phyloP scores from a whole-genome alignment of 2,888 invertebrate species.

The Brenthis ino region DNA sequence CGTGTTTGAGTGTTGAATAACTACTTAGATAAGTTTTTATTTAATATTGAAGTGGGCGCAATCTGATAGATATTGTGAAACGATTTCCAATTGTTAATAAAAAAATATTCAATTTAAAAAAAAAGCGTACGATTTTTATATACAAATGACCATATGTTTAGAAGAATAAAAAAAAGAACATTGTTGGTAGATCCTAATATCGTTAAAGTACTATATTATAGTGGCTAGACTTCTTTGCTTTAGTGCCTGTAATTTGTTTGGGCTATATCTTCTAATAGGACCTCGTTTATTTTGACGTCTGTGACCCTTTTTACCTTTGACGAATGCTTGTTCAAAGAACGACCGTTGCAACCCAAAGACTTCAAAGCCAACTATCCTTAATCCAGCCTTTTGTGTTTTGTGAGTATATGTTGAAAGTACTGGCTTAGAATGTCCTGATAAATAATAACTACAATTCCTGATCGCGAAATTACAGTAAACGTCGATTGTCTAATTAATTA shows the following conservation, averaged over 20 bases:
- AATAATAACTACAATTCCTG: background rate
- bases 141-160: too few relatives aligned
- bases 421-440: slow-evolving; percentile 13
- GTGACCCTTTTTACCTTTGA: slow-evolving; percentile 72
- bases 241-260: slow-evolving; percentile 35
- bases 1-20: too few relatives aligned
- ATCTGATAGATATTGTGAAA: too few relatives aligned
- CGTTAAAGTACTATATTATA: too few relatives aligned
- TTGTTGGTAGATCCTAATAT: too few relatives aligned
- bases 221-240: slow-evolving; percentile 14
- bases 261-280: slow-evolving; percentile 62
- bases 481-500: too few relatives aligned
- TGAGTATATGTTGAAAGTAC: slow-evolving; percentile 17
- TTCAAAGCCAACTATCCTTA: slow-evolving; percentile 70
- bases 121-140: too few relatives aligned
- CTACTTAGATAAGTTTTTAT: too few relatives aligned
- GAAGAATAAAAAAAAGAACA: too few relatives aligned
- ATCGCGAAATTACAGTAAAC: background rate
- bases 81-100: too few relatives aligned
- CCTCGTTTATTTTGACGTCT: slow-evolving; percentile 70
- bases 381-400: slow-evolving; percentile 44
- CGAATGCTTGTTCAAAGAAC: slow-evolving; percentile 60
- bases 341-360: slow-evolving; percentile 54
- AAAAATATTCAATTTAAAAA: too few relatives aligned
- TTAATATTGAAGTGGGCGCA: too few relatives aligned